These are phyloP conservation scores for Phthorimaea operculella DNA, from an alignment of 1,140 invertebrate genomes.

Conservation along the genomic window DNA sequence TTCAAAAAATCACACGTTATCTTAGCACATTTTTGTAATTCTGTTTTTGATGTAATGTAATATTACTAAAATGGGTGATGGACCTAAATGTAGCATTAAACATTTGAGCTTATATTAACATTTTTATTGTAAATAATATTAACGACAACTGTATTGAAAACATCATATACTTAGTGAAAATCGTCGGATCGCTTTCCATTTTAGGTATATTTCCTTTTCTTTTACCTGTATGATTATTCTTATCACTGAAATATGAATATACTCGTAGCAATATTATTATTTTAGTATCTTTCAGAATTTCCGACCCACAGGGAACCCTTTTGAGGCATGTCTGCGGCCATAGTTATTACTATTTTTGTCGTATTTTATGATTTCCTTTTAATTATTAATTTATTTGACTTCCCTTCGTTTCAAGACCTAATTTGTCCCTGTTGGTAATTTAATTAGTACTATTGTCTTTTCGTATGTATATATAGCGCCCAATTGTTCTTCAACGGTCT, in stretches of 20 bases:
- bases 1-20: conserved; percentile 12
- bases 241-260: too few species aligned
- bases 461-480: too few species aligned
- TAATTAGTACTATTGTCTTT: background rate
- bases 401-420: background rate
- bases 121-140: conserved; percentile 9
- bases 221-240: background rate
- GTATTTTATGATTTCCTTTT: background rate
- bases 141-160: background rate
- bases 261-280: too few species aligned
- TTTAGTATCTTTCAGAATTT: too few species aligned
- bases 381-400: too few species aligned
- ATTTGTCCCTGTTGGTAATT: too few species aligned
- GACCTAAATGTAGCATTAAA: conserved; percentile 8
- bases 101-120: conserved; percentile 9
- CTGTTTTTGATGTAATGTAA: background rate
- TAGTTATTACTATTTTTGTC: background rate
- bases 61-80: conserved; percentile 7
- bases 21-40: conserved; percentile 12
- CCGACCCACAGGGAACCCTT: too few species aligned
- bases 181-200: background rate
- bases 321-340: too few species aligned
- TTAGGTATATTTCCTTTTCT: background rate
- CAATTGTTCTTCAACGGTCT: too few species aligned
- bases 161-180: too few species aligned